Evolutionary conservation across 2,113 vertebrate species (phyloP), one percentile per base, ranked within the genome.

Genomic region (Cebidichthys violaceus): DNA sequence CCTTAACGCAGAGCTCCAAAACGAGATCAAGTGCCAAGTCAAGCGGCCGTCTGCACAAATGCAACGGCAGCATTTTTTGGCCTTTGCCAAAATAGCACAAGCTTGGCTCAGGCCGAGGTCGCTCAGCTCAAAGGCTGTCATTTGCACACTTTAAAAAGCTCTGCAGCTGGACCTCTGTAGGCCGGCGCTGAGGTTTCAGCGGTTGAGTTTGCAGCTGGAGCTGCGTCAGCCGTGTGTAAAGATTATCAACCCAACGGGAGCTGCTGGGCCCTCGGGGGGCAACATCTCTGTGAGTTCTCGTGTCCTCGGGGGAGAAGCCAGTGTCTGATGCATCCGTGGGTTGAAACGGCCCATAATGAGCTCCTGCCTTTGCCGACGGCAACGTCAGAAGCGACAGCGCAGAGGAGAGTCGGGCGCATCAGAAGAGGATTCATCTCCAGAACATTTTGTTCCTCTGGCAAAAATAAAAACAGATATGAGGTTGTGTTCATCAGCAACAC

Each of bases 371-470:
- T 91, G 90, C 91, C 92, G 88, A 39, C 35, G 33, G 91, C 89
- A 77, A 54, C 78, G 39, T 82, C 78, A 77, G 82, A 82, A 80
- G 84, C 71, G 52, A 77, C 86, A 84, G 81, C 64, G 22, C 79
- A 55, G 81, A 83, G 84, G 45, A 88, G 89, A 89, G 82, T n/a
- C 29, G 66, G 79, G 81, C 80, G 87, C 84, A 75, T 68, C 52
- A 59, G 68, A 75, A 71, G 61, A 85, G 70, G 80, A 85, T 68
- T 68, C 54, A 59, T 86, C 75, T 88, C 52, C 70, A 84, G 92
- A 92, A 94, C 92, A 92, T 92, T 92, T 77, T 93, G 91, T 94
- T 92, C 93, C 88, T 88, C 60, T 82, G 64, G 70, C 80, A 41
- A 70, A 86, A 90, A 83, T 57, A 82, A 27, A 85, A 82, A 72